Percentiles rank a stretch among this genome's conserved stretches.
Evolutionary conservation across 2,888 invertebrate species (phyloP).

Genomic region (Metalampra italica): DNA sequence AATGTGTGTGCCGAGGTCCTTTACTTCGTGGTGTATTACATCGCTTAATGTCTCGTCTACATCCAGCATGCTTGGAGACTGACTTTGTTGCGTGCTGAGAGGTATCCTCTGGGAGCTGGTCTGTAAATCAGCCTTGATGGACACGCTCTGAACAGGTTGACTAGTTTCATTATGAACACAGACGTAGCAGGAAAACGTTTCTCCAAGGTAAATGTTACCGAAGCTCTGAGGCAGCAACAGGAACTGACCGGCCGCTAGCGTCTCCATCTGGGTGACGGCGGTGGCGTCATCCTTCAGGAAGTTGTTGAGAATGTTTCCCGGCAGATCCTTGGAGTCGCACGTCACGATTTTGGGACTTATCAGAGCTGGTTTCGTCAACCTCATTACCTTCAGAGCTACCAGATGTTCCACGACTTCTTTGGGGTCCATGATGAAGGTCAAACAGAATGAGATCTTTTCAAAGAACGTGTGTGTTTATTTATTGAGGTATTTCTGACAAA

Average conservation of each 20-base stretch:
- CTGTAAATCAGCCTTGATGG: constrained; percentile 95
- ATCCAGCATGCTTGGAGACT: constrained; percentile 78
- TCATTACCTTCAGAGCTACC: constrained; percentile 90
- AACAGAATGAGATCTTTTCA: too few relatives aligned
- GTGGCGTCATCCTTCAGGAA: constrained; percentile 90
- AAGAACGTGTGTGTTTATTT: too few relatives aligned
- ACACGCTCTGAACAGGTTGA: constrained; percentile 89
- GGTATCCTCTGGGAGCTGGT: constrained; percentile 93
- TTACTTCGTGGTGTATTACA: constrained; percentile 99
- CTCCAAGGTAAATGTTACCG: constrained; percentile 98
- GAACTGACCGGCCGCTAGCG: constrained; percentile 92
- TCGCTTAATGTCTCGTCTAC: constrained; percentile 94
- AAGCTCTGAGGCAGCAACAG: constrained; percentile 97
- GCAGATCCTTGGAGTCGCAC: constrained; percentile 91
- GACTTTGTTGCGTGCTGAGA: constrained; percentile 85
- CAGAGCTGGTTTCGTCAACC: constrained; percentile 94
- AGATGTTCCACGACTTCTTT: constrained; percentile 81
- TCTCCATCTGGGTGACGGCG: constrained; percentile 89
- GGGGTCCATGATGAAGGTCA: constrained; percentile 64
- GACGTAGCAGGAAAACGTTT: constrained; percentile 98
- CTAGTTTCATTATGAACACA: constrained; percentile 97
- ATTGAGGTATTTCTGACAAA: too few relatives aligned
- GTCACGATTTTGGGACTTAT: constrained; percentile 89
- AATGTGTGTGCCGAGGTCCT: constrained; percentile 98
- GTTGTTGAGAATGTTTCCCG: constrained; percentile 88